Conservation (phyloP, 30 jellyfish, hydroid and myxozoan genomes). For the Aurelia aurita complex sp. Pacific region DNA sequence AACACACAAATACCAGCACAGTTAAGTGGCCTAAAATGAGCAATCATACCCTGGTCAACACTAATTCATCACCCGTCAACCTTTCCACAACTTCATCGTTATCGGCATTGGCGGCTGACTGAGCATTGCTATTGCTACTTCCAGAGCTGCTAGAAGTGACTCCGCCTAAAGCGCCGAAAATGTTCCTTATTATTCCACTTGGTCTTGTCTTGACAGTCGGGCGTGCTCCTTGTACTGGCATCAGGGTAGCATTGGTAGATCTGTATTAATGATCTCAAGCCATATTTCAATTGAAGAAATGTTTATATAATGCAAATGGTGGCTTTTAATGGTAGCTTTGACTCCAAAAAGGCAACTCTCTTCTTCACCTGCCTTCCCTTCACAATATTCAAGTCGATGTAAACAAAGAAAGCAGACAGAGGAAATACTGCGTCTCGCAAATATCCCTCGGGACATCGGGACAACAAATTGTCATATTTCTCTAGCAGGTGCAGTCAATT, state of each 20-base stretch:
- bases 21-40: neutral
- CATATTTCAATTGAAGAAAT: no score
- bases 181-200: slow-evolving; percentile 63
- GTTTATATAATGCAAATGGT: no score
- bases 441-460: no score
- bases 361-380: no score
- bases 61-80: slow-evolving; percentile 63
- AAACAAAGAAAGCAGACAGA: no score
- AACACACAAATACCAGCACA: neutral
- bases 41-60: slow-evolving; percentile 60
- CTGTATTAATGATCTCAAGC: neutral
- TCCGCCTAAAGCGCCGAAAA: slow-evolving; percentile 47
- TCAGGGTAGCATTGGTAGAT: slow-evolving; percentile 33
- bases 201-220: slow-evolving; percentile 45
- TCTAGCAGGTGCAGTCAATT: no score
- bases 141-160: slow-evolving; percentile 2
- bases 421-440: no score
- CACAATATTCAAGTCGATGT: no score
- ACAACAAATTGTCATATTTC: no score
- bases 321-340: neutral
- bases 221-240: slow-evolving; percentile 73
- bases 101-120: slow-evolving; percentile 10
- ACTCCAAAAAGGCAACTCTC: neutral
- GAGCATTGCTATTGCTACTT: slow-evolving; percentile 4
- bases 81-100: slow-evolving; percentile 44